Conservation (phyloP, 2,888 invertebrate genomes). For the Nomada fabriciana region DNA sequence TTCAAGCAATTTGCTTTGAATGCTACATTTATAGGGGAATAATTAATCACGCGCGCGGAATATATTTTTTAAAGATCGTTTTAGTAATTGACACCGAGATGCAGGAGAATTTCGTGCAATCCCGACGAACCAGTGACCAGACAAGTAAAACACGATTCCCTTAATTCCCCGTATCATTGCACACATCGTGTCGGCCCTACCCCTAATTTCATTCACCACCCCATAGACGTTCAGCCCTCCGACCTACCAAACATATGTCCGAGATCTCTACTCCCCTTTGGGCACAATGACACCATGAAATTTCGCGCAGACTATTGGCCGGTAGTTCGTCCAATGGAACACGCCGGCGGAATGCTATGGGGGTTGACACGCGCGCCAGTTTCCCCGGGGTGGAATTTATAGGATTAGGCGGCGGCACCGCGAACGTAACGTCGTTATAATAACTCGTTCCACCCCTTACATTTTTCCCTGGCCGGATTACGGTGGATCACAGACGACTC, state of each 20-base stretch:
- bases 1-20: no score
- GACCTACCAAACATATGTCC: conserved; percentile 65
- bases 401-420: conserved; percentile 64
- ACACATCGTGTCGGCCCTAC: background rate
- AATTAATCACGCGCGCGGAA: no score
- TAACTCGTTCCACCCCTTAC: conserved; percentile 31
- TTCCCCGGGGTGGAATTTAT: conserved; percentile 63
- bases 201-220: conserved; percentile 48
- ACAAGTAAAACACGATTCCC: conserved; percentile 20
- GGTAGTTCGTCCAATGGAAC: conserved; percentile 64
- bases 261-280: conserved; percentile 46
- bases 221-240: conserved; percentile 26
- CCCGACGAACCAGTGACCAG: background rate
- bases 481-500: conserved; percentile 10
- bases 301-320: conserved; percentile 69
- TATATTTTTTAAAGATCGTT: no score
- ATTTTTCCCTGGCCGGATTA: conserved; percentile 10
- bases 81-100: background rate
- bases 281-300: conserved; percentile 64
- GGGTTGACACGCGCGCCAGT: conserved; percentile 47
- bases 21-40: no score
- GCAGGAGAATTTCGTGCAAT: background rate
- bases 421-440: conserved; percentile 72
- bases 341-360: conserved; percentile 28
- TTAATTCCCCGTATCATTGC: conserved; percentile 38